A percentile compares a stretch with the other conserved stretches of the same genome.
These are phyloP conservation scores for Crotalus horridus DNA, from an alignment of 2,113 vertebrate species.

Conservation along the genomic window DNA sequence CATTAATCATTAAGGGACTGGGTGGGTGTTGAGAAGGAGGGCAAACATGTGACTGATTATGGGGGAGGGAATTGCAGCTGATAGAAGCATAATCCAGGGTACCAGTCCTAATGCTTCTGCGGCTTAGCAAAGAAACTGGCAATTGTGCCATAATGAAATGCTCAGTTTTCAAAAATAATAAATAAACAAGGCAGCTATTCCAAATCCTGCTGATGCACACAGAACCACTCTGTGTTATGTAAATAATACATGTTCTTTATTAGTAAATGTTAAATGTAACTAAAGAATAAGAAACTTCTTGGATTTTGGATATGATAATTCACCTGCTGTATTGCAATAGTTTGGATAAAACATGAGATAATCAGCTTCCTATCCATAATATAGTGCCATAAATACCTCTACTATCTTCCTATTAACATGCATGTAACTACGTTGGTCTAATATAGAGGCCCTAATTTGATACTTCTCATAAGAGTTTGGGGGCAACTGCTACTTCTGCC, in stretches of 20 bases:
- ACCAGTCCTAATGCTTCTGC: constrained; percentile 78
- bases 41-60: constrained; percentile 57
- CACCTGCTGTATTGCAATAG: background rate
- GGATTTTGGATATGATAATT: background rate
- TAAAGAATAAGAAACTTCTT: rapidly evolving
- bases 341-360: background rate
- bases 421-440: background rate
- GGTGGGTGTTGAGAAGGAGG: constrained; percentile 54
- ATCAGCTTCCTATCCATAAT: background rate
- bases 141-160: constrained; percentile 91
- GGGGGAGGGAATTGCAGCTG: constrained; percentile 63
- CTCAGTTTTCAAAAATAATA: constrained; percentile 92
- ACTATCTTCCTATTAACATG: background rate
- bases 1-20: constrained; percentile 83
- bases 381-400: background rate
- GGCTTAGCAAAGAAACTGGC: constrained; percentile 81
- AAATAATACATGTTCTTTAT: constrained; percentile 26
- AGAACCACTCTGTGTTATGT: constrained; percentile 37
- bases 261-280: background rate
- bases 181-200: constrained; percentile 89
- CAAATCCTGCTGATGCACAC: constrained; percentile 73
- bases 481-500: background rate
- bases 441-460: background rate
- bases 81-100: constrained; percentile 77
- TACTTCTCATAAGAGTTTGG: rapidly evolving